Evolutionary conservation across 2,113 vertebrate species (phyloP).

Genomic region (Elephas maximus): DNA sequence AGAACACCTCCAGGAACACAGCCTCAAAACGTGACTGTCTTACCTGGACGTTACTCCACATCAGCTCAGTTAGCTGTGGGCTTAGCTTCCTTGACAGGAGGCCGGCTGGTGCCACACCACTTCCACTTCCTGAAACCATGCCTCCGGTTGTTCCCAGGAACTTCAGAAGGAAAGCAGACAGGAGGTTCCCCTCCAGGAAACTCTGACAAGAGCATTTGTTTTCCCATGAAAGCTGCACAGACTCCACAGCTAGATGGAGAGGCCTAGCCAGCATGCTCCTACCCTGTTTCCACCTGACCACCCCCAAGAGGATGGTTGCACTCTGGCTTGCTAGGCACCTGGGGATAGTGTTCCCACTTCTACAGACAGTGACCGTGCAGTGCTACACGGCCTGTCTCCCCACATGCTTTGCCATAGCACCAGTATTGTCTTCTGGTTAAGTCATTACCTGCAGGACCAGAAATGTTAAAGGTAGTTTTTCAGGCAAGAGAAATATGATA

Average conservation of each 20-base stretch:
- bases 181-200: background rate
- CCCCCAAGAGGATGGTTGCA: no score
- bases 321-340: background rate
- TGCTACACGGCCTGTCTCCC: background rate
- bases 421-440: constrained; percentile 78
- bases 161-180: background rate
- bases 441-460: background rate
- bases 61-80: background rate
- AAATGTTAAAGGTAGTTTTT: background rate
- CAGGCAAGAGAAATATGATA: background rate
- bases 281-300: background rate
- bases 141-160: background rate
- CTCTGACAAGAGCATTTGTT: background rate
- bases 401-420: constrained; percentile 56
- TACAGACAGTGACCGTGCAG: no score
- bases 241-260: background rate
- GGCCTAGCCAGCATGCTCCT: background rate
- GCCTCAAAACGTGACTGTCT: background rate
- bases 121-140: background rate
- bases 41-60: no score
- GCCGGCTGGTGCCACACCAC: background rate
- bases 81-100: background rate
- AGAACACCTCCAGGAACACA: background rate
- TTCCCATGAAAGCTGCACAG: background rate
- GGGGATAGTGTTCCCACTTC: background rate